A percentile compares a stretch with the other conserved stretches of the same genome.
Evolutionary conservation across 2,113 vertebrate species (phyloP).

Genomic region (Percopsis transmontana): DNA sequence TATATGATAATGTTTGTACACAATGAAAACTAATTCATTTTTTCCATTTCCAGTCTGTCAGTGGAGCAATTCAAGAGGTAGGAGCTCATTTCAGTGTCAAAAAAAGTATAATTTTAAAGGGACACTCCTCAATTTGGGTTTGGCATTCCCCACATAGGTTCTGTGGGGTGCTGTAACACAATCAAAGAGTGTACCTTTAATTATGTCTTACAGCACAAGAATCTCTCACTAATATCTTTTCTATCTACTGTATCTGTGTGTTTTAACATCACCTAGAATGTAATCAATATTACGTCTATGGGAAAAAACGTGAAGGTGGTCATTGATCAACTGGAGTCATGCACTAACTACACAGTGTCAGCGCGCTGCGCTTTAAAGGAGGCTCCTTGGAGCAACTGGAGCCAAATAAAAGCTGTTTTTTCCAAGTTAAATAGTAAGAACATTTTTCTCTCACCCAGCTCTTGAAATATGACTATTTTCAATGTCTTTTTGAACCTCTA

Average conservation of each 20-base stretch:
- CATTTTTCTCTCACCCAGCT: background rate
- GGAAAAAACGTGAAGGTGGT: rapidly evolving
- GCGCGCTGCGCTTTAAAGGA: slow-evolving; percentile 47
- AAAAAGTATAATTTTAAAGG: background rate
- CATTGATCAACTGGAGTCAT: slow-evolving; percentile 44
- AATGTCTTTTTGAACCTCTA: background rate
- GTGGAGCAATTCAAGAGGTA: background rate
- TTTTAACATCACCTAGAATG: slow-evolving; percentile 5
- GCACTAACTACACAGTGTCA: slow-evolving; percentile 48
- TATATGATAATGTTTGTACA: too few relatives aligned
- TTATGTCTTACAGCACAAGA: too few relatives aligned
- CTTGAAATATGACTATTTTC: background rate
- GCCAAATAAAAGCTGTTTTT: slow-evolving; percentile 18
- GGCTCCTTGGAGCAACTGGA: slow-evolving; percentile 68
- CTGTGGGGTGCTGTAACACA: too few relatives aligned
- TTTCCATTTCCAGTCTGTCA: background rate
- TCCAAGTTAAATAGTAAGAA: slow-evolving; percentile 59
- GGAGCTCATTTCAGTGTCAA: background rate
- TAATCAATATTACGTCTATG: background rate
- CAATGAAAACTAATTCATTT: too few relatives aligned
- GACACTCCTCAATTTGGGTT: too few relatives aligned
- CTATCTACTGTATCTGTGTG: background rate
- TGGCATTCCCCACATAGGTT: too few relatives aligned
- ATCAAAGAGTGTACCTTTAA: too few relatives aligned
- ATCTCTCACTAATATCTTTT: background rate